A percentile compares a stretch with the other conserved stretches of the same genome.
Evolutionary conservation across 1,140 invertebrate species (phyloP).

Genomic region (Proctacanthus coquilletti): DNA sequence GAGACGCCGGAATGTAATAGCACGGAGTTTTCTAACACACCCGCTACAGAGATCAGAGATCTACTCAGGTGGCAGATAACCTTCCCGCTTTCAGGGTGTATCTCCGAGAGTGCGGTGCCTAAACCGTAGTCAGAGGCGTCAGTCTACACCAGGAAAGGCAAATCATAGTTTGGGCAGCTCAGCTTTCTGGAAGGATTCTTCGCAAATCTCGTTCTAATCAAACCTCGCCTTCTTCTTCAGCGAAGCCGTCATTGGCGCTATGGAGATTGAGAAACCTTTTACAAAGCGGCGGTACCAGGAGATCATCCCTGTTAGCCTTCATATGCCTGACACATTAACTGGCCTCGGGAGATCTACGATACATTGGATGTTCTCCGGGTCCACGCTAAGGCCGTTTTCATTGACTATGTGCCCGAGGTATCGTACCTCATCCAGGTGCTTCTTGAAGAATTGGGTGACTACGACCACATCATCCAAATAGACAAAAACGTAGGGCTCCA

Average conservation of each 20-base stretch:
- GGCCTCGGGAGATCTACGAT: not conserved
- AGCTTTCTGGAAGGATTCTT: too few species aligned
- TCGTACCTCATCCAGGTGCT: conserved; percentile 25
- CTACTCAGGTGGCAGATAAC: too few species aligned
- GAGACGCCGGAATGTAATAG: too few species aligned
- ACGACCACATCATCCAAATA: conserved; percentile 35
- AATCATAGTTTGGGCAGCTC: too few species aligned
- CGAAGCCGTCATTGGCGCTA: conserved; percentile 18
- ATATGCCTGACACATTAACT: not conserved
- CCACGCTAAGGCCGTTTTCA: not conserved
- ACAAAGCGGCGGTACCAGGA: conserved; percentile 23
- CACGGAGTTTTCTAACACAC: too few species aligned
- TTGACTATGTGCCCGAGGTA: conserved; percentile 1
- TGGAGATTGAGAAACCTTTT: conserved; percentile 15
- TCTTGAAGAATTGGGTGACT: conserved; percentile 17
- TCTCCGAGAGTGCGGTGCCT: too few species aligned
- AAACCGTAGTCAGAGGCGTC: too few species aligned
- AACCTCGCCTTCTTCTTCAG: too few species aligned
- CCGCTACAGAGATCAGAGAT: too few species aligned
- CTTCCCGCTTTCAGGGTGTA: too few species aligned
- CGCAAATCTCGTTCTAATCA: too few species aligned
- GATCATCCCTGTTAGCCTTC: conserved; percentile 10
- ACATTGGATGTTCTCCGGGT: not conserved
- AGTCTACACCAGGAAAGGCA: too few species aligned
- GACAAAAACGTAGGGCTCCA: conserved; percentile 11